A percentile compares a stretch with the other conserved stretches of the same genome.
Evolutionary conservation across 2,113 vertebrate genomes (phyloP).

Genomic region (Anarhynchus alexandrinus): DNA sequence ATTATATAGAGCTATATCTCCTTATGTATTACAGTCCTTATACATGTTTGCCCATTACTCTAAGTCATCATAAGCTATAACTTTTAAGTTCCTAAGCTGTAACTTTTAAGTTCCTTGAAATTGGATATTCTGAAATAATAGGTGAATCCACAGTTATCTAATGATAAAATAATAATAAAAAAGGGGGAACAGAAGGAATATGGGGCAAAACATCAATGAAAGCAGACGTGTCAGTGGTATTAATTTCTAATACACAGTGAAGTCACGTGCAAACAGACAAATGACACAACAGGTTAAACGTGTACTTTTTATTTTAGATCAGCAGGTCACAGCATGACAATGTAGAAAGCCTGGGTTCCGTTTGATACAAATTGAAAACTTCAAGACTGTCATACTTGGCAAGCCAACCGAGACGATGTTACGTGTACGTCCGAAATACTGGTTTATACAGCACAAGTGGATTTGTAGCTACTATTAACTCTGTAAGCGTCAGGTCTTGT

Average conservation of each 20-base stretch:
- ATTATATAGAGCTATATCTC: not conserved
- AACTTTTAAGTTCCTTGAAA: not conserved
- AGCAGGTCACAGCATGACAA: not conserved
- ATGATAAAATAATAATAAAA: not conserved
- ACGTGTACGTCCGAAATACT: not conserved
- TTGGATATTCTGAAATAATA: not conserved
- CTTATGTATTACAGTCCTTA: not conserved
- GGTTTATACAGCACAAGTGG: not conserved
- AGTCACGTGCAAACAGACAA: not conserved
- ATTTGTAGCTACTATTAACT: not conserved
- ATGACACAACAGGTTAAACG: not conserved
- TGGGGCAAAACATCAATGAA: not conserved
- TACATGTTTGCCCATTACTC: not conserved
- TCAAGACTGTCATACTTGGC: not conserved
- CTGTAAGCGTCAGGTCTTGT: not conserved
- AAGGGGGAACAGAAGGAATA: not conserved
- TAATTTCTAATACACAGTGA: not conserved
- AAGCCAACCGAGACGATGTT: not conserved
- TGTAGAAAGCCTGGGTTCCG: not conserved
- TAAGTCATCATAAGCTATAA: not conserved
- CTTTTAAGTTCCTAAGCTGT: not conserved
- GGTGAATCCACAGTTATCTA: not conserved
- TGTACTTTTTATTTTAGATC: slow-evolving; percentile 12
- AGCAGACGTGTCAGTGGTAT: not conserved
- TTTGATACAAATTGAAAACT: not conserved